Percentiles rank a stretch among this genome's conserved stretches.
Conservation (phyloP, 2,888 invertebrate genomes). For the Schizotus pectinicornis region DNA sequence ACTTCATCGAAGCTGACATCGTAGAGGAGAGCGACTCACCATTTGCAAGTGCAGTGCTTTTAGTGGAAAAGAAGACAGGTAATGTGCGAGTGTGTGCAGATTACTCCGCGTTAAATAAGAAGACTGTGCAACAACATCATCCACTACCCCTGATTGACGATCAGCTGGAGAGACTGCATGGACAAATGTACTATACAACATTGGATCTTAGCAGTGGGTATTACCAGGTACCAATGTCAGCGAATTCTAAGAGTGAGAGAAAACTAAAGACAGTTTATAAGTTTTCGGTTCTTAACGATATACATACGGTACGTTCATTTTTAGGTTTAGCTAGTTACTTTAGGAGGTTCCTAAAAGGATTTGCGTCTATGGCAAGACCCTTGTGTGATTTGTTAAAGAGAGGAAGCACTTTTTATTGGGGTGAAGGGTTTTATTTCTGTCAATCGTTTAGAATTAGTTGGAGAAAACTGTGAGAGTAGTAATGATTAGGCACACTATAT, state of each 20-base stretch:
- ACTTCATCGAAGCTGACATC: slow-evolving; percentile 16
- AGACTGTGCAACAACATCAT: slow-evolving; percentile 16
- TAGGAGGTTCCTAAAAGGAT: too few species aligned
- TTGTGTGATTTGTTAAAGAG: too few species aligned
- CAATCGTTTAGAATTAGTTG: too few species aligned
- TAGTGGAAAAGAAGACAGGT: slow-evolving; percentile 24
- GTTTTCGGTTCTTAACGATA: slow-evolving; percentile 7
- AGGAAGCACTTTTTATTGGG: too few species aligned
- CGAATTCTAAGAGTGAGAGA: not conserved
- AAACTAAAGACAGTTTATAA: slow-evolving; percentile 15
- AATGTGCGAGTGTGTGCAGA: slow-evolving; percentile 17
- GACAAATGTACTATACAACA: slow-evolving; percentile 7
- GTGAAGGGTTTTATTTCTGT: too few species aligned
- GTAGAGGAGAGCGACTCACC: slow-evolving; percentile 14
- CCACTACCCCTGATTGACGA: slow-evolving; percentile 18
- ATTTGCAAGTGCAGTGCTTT: slow-evolving; percentile 18
- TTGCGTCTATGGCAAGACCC: too few species aligned
- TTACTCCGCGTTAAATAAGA: slow-evolving; percentile 13
- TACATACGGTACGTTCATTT: slow-evolving; percentile 14
- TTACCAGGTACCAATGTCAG: slow-evolving; percentile 15
- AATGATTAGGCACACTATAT: too few species aligned
- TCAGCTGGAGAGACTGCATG: slow-evolving; percentile 8
- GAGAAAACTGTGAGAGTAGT: too few species aligned
- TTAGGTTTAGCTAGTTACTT: slow-evolving; percentile 25
- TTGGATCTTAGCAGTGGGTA: slow-evolving; percentile 17